phyloP scores from a whole-genome alignment of 1,140 invertebrate genomes.

The Atta colombica region DNA sequence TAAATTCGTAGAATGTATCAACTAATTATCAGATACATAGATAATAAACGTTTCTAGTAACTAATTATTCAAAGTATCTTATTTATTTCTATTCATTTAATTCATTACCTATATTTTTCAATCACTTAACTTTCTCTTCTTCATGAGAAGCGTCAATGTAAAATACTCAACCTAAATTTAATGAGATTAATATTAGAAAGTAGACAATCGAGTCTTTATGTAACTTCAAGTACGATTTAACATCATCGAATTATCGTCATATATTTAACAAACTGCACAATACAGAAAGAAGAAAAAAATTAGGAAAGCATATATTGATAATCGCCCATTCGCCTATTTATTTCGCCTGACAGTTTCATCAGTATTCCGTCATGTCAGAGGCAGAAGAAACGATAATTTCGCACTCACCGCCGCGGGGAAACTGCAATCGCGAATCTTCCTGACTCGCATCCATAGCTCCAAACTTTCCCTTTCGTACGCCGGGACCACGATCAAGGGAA shows the following conservation, averaged over 20 bases:
- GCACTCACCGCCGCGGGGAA: conserved; percentile 31
- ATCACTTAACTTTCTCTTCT: conserved; percentile 34
- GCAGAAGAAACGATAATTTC: conserved; percentile 30
- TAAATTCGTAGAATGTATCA: too few relatives aligned
- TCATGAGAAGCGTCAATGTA: neutral
- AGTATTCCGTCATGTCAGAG: conserved; percentile 27
- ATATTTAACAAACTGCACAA: neutral
- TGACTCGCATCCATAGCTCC: conserved; percentile 20
- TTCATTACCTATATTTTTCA: neutral
- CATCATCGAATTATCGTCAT: conserved; percentile 37
- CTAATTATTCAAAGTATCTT: neutral
- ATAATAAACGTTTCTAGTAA: neutral
- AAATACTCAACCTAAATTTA: conserved; percentile 40
- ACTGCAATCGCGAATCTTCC: conserved; percentile 42
- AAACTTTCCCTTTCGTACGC: conserved; percentile 48
- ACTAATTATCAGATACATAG: neutral
- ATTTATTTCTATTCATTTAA: neutral
- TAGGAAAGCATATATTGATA: neutral
- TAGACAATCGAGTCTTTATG: conserved; percentile 14
- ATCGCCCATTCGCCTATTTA: conserved; percentile 29
- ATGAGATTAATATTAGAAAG: conserved; percentile 58
- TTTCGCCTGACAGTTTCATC: conserved; percentile 53
- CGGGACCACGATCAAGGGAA: neutral
- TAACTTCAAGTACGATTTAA: conserved; percentile 36
- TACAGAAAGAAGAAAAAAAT: conserved; percentile 6